phyloP scores from a whole-genome alignment of 2,113 vertebrate genomes.

The Tenrec ecaudatus region DNA sequence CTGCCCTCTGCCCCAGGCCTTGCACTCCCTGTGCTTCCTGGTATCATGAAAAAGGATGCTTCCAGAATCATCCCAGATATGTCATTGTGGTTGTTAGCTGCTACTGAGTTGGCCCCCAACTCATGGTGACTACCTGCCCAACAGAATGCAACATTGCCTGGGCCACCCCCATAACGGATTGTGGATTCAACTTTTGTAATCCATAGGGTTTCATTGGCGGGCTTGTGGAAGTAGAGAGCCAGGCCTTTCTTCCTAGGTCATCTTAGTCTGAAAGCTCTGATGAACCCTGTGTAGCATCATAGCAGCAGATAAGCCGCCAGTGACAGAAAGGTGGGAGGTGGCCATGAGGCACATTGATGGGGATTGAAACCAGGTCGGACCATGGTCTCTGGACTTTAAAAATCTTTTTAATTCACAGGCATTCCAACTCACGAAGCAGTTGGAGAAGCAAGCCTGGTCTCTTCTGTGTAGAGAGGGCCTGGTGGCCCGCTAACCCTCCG shows the following conservation, averaged over 20 bases:
- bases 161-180: neutral
- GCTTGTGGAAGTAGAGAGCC: neutral
- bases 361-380: neutral
- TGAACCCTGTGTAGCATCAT: neutral
- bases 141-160: neutral
- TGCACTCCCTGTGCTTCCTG: neutral
- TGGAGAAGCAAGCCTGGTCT: rapidly evolving
- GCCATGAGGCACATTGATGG: neutral
- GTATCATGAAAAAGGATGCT: neutral
- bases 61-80: neutral
- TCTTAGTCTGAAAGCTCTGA: neutral
- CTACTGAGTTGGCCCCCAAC: neutral
- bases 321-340: neutral
- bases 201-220: neutral
- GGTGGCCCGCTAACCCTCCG: rapidly evolving
- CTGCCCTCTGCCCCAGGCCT: rapidly evolving
- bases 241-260: neutral
- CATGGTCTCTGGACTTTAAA: neutral
- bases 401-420: neutral
- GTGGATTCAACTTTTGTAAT: neutral
- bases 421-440: neutral
- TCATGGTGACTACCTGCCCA: neutral
- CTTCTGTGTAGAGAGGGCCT: rapidly evolving
- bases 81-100: neutral
- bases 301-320: neutral